Percentiles rank a stretch among this genome's conserved stretches.
Evolutionary conservation across 2,113 vertebrate genomes (phyloP).

Genomic region (Jacana jacana): DNA sequence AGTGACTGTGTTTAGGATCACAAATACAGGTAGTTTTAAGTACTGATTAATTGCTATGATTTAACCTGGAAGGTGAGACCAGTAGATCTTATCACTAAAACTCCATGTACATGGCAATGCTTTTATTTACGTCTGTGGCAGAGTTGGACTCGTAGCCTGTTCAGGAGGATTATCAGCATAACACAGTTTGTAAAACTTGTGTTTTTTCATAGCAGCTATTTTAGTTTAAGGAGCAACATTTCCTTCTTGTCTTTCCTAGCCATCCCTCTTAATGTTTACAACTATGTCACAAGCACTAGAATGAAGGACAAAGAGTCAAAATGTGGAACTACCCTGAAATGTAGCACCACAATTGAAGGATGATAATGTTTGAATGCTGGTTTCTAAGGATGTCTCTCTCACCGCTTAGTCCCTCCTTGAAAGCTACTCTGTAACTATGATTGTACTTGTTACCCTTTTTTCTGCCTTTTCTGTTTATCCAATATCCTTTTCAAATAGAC

Average conservation of each 20-base stretch:
- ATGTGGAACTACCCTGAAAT: background rate
- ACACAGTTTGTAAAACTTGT: background rate
- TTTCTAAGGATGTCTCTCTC: background rate
- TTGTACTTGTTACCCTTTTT: background rate
- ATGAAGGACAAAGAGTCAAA: background rate
- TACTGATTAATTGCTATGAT: background rate
- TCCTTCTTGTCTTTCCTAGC: background rate
- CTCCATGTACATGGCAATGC: background rate
- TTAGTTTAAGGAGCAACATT: background rate
- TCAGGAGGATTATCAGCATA: background rate
- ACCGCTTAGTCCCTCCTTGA: background rate
- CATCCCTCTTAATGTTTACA: background rate
- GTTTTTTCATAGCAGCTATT: background rate
- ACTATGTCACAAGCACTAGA: background rate
- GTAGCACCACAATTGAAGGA: background rate
- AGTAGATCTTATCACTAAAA: background rate
- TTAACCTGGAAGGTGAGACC: background rate
- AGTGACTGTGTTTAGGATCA: background rate
- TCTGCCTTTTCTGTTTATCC: background rate
- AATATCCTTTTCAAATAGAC: background rate
- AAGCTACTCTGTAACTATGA: background rate
- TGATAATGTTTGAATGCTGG: rapidly evolving
- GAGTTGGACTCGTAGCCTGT: background rate
- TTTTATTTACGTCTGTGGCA: background rate
- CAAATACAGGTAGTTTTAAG: background rate